Conservation (phyloP, 2,888 invertebrate species). For the Melieria picta region DNA sequence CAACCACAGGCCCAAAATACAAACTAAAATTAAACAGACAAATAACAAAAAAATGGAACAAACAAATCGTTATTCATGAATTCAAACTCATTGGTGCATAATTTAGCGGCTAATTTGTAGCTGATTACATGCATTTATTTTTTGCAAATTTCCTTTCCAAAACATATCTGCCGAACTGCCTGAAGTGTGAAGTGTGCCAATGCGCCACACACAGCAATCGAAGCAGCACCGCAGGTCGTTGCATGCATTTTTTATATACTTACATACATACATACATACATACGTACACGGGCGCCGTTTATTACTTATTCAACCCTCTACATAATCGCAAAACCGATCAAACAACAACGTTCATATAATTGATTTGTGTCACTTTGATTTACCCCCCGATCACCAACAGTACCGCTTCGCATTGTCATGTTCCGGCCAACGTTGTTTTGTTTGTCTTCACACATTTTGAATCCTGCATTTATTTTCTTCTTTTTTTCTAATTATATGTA, state of each 20-base stretch:
- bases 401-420: constrained; percentile 33
- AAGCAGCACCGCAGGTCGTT: neutral
- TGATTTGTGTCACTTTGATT: constrained; percentile 33
- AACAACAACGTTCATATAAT: too few species aligned
- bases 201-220: neutral
- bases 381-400: constrained; percentile 27
- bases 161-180: too few species aligned
- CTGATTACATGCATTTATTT: too few species aligned
- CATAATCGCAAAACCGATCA: too few species aligned
- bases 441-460: constrained; percentile 4
- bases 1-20: neutral
- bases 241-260: neutral
- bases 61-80: too few species aligned
- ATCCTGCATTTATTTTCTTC: constrained; percentile 14
- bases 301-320: neutral
- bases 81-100: too few species aligned
- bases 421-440: constrained; percentile 6
- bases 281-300: neutral
- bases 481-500: constrained; percentile 36
- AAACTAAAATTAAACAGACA: neutral
- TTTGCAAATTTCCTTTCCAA: too few species aligned
- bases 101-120: too few species aligned
- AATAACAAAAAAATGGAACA: constrained; percentile 1
- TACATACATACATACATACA: neutral
- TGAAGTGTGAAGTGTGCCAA: too few species aligned